Conservation (phyloP, 2,888 invertebrate species). For the Scaptomyza reducta region DNA sequence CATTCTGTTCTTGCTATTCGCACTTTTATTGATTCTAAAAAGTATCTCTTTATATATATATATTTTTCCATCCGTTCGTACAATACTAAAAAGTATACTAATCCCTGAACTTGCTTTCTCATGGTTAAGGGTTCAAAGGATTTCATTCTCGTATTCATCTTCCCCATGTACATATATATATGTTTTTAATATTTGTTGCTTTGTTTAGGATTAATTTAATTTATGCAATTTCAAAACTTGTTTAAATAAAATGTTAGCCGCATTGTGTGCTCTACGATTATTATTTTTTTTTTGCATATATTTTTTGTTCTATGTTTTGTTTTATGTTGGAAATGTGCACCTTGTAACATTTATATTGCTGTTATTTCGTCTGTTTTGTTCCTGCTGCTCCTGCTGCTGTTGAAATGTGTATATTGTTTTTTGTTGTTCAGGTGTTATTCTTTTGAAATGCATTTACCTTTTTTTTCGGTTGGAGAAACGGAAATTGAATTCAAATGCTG, state of each 20-base stretch:
- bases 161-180: background rate
- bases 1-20: too few relatives aligned
- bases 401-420: background rate
- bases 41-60: too few relatives aligned
- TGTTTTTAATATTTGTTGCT: constrained; percentile 4
- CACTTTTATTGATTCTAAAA: too few relatives aligned
- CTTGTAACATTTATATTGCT: constrained; percentile 5
- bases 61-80: background rate
- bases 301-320: background rate
- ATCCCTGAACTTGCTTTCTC: background rate
- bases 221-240: constrained; percentile 47
- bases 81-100: background rate
- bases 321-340: constrained; percentile 8
- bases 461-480: constrained; percentile 34
- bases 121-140: background rate
- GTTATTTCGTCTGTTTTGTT: background rate
- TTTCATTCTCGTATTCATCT: background rate
- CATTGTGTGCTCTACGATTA: constrained; percentile 49
- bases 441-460: constrained; percentile 28
- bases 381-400: constrained; percentile 15
- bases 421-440: background rate
- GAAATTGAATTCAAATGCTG: constrained; percentile 52
- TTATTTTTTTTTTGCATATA: background rate
- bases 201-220: constrained; percentile 40
- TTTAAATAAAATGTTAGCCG: constrained; percentile 55